Evolutionary conservation across 2,797 vertebrate species (phyloP).

Genomic region (Pelodytes ibericus): DNA sequence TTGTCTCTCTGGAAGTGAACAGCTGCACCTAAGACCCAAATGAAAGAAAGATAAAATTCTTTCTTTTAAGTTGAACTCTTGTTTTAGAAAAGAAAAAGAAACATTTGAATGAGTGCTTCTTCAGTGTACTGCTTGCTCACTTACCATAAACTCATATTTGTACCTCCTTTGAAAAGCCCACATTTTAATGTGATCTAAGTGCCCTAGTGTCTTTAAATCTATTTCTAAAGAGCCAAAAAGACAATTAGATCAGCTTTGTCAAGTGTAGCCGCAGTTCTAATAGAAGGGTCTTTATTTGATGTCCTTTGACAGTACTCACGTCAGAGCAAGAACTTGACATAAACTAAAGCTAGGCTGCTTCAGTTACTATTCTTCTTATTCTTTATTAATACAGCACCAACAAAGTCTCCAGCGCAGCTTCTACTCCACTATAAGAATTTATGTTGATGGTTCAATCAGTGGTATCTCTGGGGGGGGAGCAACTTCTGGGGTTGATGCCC

Average conservation of each 20-base stretch:
- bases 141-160: conserved; percentile 6
- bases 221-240: conserved; percentile 17
- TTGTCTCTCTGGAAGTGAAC: conserved; percentile 3
- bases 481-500: too few relatives aligned
- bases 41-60: conserved; percentile 2
- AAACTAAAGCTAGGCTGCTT: too few relatives aligned
- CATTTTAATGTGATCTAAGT: conserved; percentile 24
- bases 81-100: not conserved
- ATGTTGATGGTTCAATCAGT: too few relatives aligned
- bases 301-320: too few relatives aligned
- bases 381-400: too few relatives aligned
- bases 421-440: too few relatives aligned
- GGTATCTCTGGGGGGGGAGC: too few relatives aligned
- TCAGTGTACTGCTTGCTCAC: not conserved
- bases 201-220: conserved; percentile 29
- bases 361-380: too few relatives aligned
- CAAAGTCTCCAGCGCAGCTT: too few relatives aligned
- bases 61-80: not conserved
- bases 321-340: too few relatives aligned
- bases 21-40: conserved; percentile 6
- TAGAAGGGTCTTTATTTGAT: too few relatives aligned
- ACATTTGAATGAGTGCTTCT: not conserved
- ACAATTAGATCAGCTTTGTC: conserved; percentile 29
- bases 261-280: conserved; percentile 3
- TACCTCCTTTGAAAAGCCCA: conserved; percentile 8